Evolutionary conservation across 35 echinoderm and acorn worm genomes (phyloP), one percentile per base, ranked within the genome.

Genomic region (Ophioderma brevispina): DNA sequence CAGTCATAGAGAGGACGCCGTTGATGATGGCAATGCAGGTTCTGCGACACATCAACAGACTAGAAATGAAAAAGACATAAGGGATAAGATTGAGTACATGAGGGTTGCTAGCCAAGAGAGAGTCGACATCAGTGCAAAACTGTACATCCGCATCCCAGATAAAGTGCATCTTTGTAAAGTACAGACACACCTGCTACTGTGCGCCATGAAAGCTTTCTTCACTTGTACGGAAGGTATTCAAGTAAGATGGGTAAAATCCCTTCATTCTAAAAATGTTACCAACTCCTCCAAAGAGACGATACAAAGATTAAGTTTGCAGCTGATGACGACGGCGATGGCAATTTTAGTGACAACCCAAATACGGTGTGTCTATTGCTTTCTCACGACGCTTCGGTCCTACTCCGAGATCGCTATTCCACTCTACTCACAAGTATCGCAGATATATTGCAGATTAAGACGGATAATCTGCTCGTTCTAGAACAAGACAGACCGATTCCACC

Each of bases 111-210:
- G 49, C 0, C 52, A 35, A 35, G 36, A 85, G 17, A 55, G 36
- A 25, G 49, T 40, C 14, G 39, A 17, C 0, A 59, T 85, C 25
- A 64, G 63, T 59, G 55, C 63, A 13, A 63, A 70, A 37, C 31
- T 85, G 1, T 85, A 85, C 83, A 85, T 85, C n/a, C 83, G 63
- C 52, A 59, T 85, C n/a, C 83, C 83, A 33, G 28, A 33, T 3
- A 64, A 59, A 17, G 63, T 59, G 10, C 31, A 70, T 59, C 55
- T 85, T 3, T 85, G 83, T 63, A 59, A 85, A 34, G 1, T 85
- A 34, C 52, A 85, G 55, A 85, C 83, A 0, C 83, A 85, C 36
- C 83, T 85, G 43, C 37, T 85, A 11, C 35, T 85, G 28, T 85
- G 83, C 55, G 52, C 63, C 31, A 64, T 85, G 32, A 85, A 55